These are phyloP conservation scores for Drosophila pegasa DNA, from an alignment of 2,888 invertebrate species.

Conservation along the genomic window DNA sequence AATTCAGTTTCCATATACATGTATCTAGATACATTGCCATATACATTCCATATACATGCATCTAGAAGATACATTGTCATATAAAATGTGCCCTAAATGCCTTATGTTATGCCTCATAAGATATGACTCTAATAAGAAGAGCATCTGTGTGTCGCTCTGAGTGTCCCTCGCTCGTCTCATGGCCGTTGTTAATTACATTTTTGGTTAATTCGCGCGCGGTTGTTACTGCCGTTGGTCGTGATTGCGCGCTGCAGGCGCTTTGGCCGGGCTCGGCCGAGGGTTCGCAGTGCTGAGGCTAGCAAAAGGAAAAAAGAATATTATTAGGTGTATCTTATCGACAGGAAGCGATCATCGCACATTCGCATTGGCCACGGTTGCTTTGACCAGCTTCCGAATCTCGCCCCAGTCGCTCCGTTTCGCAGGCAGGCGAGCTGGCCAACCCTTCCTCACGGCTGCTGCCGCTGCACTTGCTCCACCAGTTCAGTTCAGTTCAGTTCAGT, in stretches of 20 bases:
- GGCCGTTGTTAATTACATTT: conserved; percentile 62
- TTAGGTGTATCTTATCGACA: conserved; percentile 77
- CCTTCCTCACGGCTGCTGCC: conserved; percentile 28
- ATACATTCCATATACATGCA: too few relatives aligned
- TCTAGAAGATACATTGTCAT: too few relatives aligned
- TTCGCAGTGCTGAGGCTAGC: conserved; percentile 26
- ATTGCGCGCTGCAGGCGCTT: conserved; percentile 41
- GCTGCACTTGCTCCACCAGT: conserved; percentile 43
- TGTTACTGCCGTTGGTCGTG: conserved; percentile 60
- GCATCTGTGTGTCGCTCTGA: conserved; percentile 11
- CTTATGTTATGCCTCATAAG: too few relatives aligned
- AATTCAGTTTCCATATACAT: too few relatives aligned
- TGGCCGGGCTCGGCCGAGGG: not conserved
- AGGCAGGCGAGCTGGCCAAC: conserved; percentile 20
- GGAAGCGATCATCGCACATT: conserved; percentile 79
- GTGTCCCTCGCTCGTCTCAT: not conserved
- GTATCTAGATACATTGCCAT: too few relatives aligned
- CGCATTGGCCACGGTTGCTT: conserved; percentile 55
- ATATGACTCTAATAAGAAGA: not conserved
- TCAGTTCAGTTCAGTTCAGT: too few relatives aligned
- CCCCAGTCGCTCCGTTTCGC: conserved; percentile 6
- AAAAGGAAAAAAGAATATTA: conserved; percentile 69
- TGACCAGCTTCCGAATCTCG: conserved; percentile 27
- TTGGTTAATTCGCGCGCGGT: conserved; percentile 64
- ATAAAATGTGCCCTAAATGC: too few relatives aligned